These are phyloP conservation scores for Arothron firmamentum DNA, from an alignment of 2,113 vertebrate species.

Conservation along the genomic window DNA sequence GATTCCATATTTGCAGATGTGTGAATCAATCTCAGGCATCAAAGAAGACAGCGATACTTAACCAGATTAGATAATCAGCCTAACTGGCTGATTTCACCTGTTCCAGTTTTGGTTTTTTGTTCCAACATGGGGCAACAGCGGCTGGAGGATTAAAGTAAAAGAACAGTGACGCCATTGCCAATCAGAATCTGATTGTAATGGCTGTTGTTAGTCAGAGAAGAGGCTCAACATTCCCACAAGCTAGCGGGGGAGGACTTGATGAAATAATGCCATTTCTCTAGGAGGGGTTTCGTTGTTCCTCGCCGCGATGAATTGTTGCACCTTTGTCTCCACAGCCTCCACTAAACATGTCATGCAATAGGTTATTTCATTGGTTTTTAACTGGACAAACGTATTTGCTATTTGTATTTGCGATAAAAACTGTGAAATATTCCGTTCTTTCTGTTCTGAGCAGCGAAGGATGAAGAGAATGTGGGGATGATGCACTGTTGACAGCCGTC, in stretches of 20 bases:
- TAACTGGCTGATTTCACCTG: background rate
- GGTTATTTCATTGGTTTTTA: background rate
- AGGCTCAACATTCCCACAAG: constrained; percentile 23
- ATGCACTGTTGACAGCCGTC: constrained; percentile 12
- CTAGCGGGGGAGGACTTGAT: constrained; percentile 17
- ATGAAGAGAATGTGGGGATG: constrained; percentile 7
- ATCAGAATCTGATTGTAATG: constrained; percentile 37
- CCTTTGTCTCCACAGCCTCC: background rate
- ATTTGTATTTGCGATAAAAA: background rate
- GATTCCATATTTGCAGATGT: too few species aligned
- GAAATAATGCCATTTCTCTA: constrained; percentile 19
- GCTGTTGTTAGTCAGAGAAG: constrained; percentile 7
- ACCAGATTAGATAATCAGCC: too few species aligned
- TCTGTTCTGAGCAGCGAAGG: background rate
- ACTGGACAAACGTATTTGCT: too few species aligned
- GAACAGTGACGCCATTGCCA: background rate
- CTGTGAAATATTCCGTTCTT: background rate
- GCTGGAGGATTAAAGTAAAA: constrained; percentile 1
- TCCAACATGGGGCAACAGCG: background rate
- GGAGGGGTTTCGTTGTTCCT: constrained; percentile 2
- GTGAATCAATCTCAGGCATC: too few species aligned
- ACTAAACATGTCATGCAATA: background rate
- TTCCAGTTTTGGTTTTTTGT: background rate
- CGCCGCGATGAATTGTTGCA: background rate
- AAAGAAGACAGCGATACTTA: too few species aligned